Evolutionary conservation across 1,140 invertebrate species (phyloP), one percentile per base, ranked within the genome.

Genomic region (Nymphalis io): DNA sequence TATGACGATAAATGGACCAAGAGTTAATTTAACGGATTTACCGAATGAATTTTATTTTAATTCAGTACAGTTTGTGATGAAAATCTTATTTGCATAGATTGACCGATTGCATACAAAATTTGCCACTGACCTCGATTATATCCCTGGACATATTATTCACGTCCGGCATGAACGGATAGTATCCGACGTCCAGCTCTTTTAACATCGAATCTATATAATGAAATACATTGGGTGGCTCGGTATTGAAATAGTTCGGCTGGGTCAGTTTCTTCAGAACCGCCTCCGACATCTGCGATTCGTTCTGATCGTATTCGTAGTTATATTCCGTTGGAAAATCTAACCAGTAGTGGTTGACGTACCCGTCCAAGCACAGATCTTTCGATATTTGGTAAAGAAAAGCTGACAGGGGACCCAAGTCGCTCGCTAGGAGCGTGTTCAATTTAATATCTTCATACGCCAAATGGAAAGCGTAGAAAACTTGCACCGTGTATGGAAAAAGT

Each of bases 391-490:
- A 94, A 11, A 98, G 88, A 46, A 98, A 93, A 55, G 93, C 90
- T 0, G 94, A 96, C 20, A 99, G 80, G 0, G 95, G 92, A 53
- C 93, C 92, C 60, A 97, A 88, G 72, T 95, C 94, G 64, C 95
- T 94, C 20, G 93, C 93, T 70, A 96, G 92, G 1, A 96, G 89
- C 1, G 93, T 92, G 80, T 97, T 96, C 40, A 98, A 84, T 87
- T 98, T 98, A 1, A 98, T 92, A 82, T 98, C 97, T 93, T 98
- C 98, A 86, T 98, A 98, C 0, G 98, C 91, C 12, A 98, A 91
- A 92, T 99, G 98, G 40, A 99, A 92, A 0, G 95, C 93, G 86
- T 95, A 97, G 48, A 98, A 92, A 27, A 98, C 93, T 33, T 95
- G 88, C 15, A 96, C 93, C 11, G 97, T 93, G 78, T 96, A 94